phyloP scores from a whole-genome alignment of 1,140 invertebrate genomes.

The Cotesia glomerata region DNA sequence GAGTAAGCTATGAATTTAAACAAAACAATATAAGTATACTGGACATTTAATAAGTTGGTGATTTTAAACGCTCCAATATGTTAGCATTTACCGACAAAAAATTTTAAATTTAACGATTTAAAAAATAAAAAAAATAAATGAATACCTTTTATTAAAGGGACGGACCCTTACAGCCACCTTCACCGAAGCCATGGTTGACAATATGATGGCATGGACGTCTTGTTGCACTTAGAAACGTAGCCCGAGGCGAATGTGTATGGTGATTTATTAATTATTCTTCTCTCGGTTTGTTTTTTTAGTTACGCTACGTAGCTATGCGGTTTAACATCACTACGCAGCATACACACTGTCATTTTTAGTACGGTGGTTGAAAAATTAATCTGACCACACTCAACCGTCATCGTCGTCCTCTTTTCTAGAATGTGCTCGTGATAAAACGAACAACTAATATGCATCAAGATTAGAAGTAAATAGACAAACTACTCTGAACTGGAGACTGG shows the following conservation, averaged over 20 bases:
- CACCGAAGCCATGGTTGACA: conserved; percentile 74
- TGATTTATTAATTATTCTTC: neutral
- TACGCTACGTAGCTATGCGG: conserved; percentile 1
- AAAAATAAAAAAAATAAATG: conserved; percentile 17
- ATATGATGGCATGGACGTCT: conserved; percentile 11
- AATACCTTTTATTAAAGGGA: conserved; percentile 82
- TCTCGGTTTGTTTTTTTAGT: neutral
- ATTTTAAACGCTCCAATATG: neutral
- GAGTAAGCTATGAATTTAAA: neutral
- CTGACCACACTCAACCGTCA: conserved; percentile 8
- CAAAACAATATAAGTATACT: neutral
- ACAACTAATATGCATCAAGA: neutral
- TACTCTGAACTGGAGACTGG: no score
- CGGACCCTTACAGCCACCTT: conserved; percentile 82
- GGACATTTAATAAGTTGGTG: neutral
- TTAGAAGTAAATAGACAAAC: no score
- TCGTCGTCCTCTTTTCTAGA: neutral
- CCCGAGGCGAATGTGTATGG: neutral
- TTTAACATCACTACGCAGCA: neutral
- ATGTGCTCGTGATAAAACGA: conserved; percentile 9
- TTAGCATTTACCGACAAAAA: no score
- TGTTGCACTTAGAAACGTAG: neutral
- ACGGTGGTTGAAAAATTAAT: conserved; percentile 1
- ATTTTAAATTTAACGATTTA: neutral
- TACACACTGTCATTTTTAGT: conserved; percentile 10